These are phyloP conservation scores for Momotus momota DNA, from an alignment of 2,797 vertebrate species.

Conservation along the genomic window DNA sequence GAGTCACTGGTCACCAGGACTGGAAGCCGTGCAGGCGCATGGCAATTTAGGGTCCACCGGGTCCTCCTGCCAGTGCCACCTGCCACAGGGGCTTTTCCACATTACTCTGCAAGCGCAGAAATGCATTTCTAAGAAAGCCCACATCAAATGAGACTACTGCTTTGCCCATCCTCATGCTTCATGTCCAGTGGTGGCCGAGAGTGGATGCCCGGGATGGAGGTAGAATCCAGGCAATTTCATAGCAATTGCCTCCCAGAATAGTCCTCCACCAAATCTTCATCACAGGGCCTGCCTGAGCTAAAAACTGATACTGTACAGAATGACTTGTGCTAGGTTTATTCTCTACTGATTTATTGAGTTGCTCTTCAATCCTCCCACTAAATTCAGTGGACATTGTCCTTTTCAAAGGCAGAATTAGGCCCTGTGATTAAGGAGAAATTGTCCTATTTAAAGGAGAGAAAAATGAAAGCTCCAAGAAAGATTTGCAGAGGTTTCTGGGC, in stretches of 20 bases:
- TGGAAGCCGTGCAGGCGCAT: background rate
- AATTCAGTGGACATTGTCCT: background rate
- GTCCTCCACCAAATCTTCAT: background rate
- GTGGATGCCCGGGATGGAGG: rapidly evolving
- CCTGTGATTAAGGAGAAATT: constrained; percentile 19
- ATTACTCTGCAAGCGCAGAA: rapidly evolving
- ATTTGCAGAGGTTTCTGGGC: background rate
- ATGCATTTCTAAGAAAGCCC: background rate
- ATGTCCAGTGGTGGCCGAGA: background rate
- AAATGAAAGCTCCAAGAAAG: background rate
- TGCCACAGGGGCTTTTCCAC: background rate
- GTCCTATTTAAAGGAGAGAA: background rate
- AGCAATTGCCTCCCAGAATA: background rate
- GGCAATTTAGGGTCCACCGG: rapidly evolving
- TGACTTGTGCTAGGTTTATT: background rate
- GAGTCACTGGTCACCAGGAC: background rate
- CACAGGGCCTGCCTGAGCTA: background rate
- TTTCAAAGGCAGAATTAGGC: constrained; percentile 5
- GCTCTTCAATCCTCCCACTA: background rate
- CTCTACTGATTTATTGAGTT: background rate
- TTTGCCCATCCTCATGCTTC: background rate
- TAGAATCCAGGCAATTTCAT: background rate
- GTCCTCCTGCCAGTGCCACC: background rate
- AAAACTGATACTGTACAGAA: background rate
- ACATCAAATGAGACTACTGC: background rate